These are phyloP conservation scores for Tiliqua scincoides DNA, from an alignment of 2,113 vertebrate species.

Conservation along the genomic window DNA sequence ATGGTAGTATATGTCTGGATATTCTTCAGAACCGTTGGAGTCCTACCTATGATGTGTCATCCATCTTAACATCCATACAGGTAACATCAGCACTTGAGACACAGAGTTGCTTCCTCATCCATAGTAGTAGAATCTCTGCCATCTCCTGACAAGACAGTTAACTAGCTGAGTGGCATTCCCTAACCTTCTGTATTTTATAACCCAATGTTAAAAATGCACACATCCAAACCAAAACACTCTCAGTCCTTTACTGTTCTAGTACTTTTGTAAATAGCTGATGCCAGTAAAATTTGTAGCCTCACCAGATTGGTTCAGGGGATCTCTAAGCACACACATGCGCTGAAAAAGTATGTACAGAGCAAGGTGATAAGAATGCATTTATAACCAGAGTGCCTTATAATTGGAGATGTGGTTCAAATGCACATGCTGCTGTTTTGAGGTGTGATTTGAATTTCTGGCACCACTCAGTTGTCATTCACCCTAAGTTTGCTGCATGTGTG, in stretches of 20 bases:
- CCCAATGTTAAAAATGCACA: too few relatives aligned
- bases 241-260: too few relatives aligned
- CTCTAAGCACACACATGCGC: too few relatives aligned
- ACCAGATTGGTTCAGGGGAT: too few relatives aligned
- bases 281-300: too few relatives aligned
- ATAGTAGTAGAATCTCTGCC: not conserved
- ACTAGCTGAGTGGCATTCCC: not conserved
- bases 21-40: slow-evolving; percentile 99
- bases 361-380: too few relatives aligned
- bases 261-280: too few relatives aligned
- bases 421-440: too few relatives aligned
- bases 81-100: slow-evolving; percentile 69
- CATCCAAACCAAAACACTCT: not conserved
- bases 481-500: not conserved
- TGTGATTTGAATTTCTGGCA: not conserved
- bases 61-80: slow-evolving; percentile 99
- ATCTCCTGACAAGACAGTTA: too few relatives aligned
- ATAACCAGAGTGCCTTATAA: too few relatives aligned
- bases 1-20: slow-evolving; percentile 99
- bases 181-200: not conserved
- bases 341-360: too few relatives aligned
- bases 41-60: slow-evolving; percentile 98
- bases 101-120: not conserved
- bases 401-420: too few relatives aligned
- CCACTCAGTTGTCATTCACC: not conserved